A percentile compares a stretch with the other conserved stretches of the same genome.
Conservation (phyloP, 35 echinoderm and acorn worm genomes). For the Strongylocentrotus purpuratus region DNA sequence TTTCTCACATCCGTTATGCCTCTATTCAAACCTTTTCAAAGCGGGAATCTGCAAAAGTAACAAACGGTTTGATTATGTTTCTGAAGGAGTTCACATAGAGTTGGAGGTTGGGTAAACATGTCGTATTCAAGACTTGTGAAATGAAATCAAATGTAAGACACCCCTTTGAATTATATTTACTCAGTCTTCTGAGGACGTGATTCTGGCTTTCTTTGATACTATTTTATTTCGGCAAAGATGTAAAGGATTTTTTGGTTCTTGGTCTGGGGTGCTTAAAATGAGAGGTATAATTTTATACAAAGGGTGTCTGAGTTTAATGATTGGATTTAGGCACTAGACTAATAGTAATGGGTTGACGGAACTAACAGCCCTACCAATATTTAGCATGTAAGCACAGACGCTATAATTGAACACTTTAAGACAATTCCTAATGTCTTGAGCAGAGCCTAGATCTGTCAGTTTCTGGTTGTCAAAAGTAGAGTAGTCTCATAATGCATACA, state of each 20-base stretch:
- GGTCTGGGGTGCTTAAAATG: background rate
- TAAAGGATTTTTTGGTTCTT: background rate
- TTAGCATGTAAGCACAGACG: too few relatives aligned
- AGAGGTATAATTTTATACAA: background rate
- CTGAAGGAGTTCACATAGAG: background rate
- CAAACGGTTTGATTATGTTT: background rate
- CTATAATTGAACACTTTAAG: too few relatives aligned
- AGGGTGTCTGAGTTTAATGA: background rate
- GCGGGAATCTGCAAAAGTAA: constrained; percentile 9
- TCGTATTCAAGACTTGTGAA: background rate
- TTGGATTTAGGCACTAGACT: background rate
- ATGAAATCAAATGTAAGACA: background rate
- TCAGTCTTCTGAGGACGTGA: background rate
- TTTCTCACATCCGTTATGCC: background rate
- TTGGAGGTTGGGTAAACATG: background rate
- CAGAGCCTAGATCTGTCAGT: too few relatives aligned
- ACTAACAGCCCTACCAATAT: too few relatives aligned
- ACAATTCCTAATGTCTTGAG: too few relatives aligned
- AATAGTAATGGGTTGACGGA: background rate
- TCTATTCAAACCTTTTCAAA: background rate
- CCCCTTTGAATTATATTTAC: background rate
- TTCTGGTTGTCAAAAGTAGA: too few relatives aligned
- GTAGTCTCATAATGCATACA: too few relatives aligned
- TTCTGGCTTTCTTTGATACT: background rate
- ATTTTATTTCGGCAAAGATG: background rate